Percentiles rank a stretch among this genome's conserved stretches.
Conservation (phyloP, 2,888 invertebrate genomes). For the Drosophila vallismaia region DNA sequence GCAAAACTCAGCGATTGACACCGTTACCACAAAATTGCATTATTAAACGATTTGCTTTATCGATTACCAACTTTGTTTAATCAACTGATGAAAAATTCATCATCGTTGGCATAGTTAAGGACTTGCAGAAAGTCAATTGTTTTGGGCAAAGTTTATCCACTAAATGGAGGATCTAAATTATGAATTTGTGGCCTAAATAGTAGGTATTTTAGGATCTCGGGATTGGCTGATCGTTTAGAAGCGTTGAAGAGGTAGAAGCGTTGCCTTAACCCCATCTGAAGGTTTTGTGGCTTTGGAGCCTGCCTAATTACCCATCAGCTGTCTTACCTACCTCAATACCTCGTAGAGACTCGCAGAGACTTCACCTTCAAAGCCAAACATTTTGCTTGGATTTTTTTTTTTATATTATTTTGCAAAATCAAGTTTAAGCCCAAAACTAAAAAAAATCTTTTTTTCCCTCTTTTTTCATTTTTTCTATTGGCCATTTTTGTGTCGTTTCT, state of each 20-base stretch:
- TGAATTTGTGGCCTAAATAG: no score
- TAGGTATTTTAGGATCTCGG: no score
- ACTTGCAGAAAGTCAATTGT: not conserved
- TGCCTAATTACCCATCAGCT: constrained; percentile 51
- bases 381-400: constrained; percentile 33
- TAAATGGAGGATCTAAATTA: not conserved
- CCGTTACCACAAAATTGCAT: constrained; percentile 32
- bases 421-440: constrained; percentile 63
- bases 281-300: constrained; percentile 19
- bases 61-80: constrained; percentile 14
- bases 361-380: constrained; percentile 54
- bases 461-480: constrained; percentile 23
- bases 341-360: constrained; percentile 38
- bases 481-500: constrained; percentile 42
- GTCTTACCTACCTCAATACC: constrained; percentile 60
- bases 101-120: not conserved
- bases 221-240: no score
- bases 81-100: constrained; percentile 48
- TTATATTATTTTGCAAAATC: constrained; percentile 58
- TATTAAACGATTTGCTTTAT: constrained; percentile 32
- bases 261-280: constrained; percentile 22
- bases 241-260: no score
- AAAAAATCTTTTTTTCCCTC: constrained; percentile 10
- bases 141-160: not conserved
- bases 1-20: constrained; percentile 11